Conservation (phyloP, 92 coral and sea anemone genomes). For the Zoanthus sansibaricus region DNA sequence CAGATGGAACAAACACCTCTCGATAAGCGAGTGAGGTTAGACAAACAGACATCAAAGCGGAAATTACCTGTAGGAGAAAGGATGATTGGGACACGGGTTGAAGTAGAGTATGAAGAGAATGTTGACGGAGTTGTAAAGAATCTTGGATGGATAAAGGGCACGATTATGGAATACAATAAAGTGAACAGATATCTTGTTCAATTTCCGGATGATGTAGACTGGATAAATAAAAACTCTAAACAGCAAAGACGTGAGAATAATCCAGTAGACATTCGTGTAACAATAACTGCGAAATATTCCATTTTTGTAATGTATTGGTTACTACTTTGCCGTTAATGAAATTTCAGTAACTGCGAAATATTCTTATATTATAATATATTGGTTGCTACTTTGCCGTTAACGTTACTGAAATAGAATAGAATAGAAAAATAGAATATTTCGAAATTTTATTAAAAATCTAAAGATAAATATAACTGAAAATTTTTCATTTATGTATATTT, state of each 20-base stretch:
- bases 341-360: too few relatives aligned
- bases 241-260: conserved; percentile 49
- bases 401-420: too few relatives aligned
- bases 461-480: too few relatives aligned
- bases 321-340: neutral
- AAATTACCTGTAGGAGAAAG: conserved; percentile 21
- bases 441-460: too few relatives aligned
- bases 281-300: neutral
- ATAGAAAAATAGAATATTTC: too few relatives aligned
- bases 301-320: neutral
- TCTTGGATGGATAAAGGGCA: conserved; percentile 40
- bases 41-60: neutral
- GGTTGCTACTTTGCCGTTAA: neutral
- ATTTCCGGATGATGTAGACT: conserved; percentile 40
- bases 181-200: conserved; percentile 40
- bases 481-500: too few relatives aligned
- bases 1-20: conserved; percentile 39
- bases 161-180: conserved; percentile 45
- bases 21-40: conserved; percentile 17
- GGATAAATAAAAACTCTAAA: conserved; percentile 38
- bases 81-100: conserved; percentile 39
- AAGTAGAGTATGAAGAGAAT: conserved; percentile 46
- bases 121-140: conserved; percentile 36
- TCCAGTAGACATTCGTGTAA: conserved; percentile 25
- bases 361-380: too few relatives aligned